A percentile compares a stretch with the other conserved stretches of the same genome.
phyloP scores from a whole-genome alignment of 1,140 invertebrate species.

The honey bee (Apis mellifera) region DNA sequence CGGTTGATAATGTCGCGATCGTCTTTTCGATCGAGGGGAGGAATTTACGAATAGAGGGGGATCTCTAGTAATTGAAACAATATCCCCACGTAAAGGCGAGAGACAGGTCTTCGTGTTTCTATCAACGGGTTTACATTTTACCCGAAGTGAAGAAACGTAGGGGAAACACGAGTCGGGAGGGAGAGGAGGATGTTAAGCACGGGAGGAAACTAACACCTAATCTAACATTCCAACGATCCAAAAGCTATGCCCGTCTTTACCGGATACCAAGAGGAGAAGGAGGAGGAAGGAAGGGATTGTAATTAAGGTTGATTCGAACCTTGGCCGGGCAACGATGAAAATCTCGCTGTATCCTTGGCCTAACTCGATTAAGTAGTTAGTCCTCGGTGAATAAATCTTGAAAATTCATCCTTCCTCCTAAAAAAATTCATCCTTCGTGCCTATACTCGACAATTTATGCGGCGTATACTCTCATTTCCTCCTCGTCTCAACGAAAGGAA shows the following conservation, averaged over 20 bases:
- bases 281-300: constrained; percentile 41
- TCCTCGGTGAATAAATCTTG: constrained; percentile 54
- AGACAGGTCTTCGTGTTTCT: constrained; percentile 51
- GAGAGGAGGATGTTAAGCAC: constrained; percentile 19
- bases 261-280: constrained; percentile 41
- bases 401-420: constrained; percentile 50
- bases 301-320: constrained; percentile 59
- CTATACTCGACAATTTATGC: constrained; percentile 36
- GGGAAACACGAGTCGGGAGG: constrained; percentile 43
- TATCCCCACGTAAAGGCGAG: constrained; percentile 49
- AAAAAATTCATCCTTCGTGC: too few species aligned
- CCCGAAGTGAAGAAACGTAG: constrained; percentile 39
- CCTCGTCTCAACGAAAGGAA: too few species aligned
- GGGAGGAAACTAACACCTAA: constrained; percentile 54
- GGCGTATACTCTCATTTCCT: background rate
- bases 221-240: constrained; percentile 44
- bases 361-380: constrained; percentile 64
- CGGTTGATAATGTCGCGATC: too few species aligned
- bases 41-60: constrained; percentile 7
- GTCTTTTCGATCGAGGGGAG: too few species aligned
- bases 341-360: constrained; percentile 42
- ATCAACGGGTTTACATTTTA: constrained; percentile 1
- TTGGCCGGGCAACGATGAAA: constrained; percentile 52
- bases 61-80: constrained; percentile 52
- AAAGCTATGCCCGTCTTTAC: constrained; percentile 54